Evolutionary conservation across 2,888 invertebrate species (phyloP).

Genomic region (Alviniconcha strummeri): DNA sequence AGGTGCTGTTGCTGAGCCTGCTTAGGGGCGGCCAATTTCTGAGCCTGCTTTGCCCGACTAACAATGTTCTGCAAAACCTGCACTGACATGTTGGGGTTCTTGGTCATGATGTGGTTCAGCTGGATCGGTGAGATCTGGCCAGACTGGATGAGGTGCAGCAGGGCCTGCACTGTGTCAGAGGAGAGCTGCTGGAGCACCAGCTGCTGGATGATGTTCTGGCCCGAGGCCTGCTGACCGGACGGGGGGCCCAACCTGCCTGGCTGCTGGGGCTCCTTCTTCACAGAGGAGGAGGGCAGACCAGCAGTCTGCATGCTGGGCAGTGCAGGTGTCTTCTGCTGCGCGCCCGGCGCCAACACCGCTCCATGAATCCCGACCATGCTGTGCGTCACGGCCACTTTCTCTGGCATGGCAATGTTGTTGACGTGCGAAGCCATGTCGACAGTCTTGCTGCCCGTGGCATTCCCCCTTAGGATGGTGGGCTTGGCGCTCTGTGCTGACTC

Average conservation of each 20-base stretch:
- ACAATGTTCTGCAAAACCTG: slow-evolving; percentile 15
- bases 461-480: neutral
- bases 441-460: neutral
- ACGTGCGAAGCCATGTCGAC: slow-evolving; percentile 3
- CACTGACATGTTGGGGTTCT: slow-evolving; percentile 5
- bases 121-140: slow-evolving; percentile 8
- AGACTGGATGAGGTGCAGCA: slow-evolving; percentile 22
- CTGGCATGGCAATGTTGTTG: neutral
- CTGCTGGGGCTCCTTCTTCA: no score
- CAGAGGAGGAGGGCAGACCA: no score
- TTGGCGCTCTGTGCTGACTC: neutral
- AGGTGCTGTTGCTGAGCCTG: neutral
- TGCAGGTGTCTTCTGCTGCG: no score
- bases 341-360: no score
- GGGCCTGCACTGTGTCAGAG: slow-evolving; percentile 7
- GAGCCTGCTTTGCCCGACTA: neutral
- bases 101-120: slow-evolving; percentile 9
- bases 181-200: slow-evolving; percentile 27
- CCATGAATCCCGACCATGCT: no score
- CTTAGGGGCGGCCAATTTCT: neutral
- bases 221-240: no score
- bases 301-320: no score
- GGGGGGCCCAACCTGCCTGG: no score
- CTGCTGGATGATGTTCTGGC: neutral
- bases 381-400: no score